Conservation (phyloP, 2,113 vertebrate species). For the Leiothrix lutea region DNA sequence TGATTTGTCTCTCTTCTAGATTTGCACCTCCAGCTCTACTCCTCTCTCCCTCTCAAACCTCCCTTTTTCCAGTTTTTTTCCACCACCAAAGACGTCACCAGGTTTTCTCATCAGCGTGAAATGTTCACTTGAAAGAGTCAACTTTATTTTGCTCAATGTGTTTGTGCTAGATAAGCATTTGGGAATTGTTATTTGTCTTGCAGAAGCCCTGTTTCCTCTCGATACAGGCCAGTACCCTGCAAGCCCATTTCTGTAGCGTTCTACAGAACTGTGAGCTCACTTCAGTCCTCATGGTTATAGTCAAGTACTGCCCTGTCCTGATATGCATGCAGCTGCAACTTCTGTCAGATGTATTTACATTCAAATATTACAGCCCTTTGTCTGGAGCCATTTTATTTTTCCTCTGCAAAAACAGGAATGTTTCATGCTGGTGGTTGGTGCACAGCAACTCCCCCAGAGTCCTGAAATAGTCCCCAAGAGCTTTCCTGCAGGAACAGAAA, state of each 20-base stretch:
- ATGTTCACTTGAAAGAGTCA: background rate
- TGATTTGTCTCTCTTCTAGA: background rate
- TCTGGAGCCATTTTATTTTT: background rate
- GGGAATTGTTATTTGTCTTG: background rate
- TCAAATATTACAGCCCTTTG: background rate
- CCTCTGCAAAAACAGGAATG: background rate
- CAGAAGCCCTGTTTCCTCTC: slow-evolving; percentile 1
- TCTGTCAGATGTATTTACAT: background rate
- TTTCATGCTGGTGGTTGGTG: background rate
- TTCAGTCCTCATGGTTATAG: background rate
- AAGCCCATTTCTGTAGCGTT: background rate
- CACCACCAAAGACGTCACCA: background rate
- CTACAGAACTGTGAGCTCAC: background rate
- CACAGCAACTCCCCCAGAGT: background rate
- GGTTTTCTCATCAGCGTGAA: slow-evolving; percentile 10
- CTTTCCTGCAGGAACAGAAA: background rate
- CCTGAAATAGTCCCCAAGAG: background rate
- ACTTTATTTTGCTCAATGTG: slow-evolving; percentile 53
- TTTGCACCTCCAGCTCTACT: background rate
- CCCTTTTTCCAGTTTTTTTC: background rate
- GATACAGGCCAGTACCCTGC: background rate
- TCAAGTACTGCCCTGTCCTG: background rate
- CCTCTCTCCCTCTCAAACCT: background rate
- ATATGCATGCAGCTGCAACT: background rate
- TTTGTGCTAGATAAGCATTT: slow-evolving; percentile 53